A percentile compares a stretch with the other conserved stretches of the same genome.
Evolutionary conservation across 1,140 invertebrate genomes (phyloP).

Genomic region (Drosophila arawakana): DNA sequence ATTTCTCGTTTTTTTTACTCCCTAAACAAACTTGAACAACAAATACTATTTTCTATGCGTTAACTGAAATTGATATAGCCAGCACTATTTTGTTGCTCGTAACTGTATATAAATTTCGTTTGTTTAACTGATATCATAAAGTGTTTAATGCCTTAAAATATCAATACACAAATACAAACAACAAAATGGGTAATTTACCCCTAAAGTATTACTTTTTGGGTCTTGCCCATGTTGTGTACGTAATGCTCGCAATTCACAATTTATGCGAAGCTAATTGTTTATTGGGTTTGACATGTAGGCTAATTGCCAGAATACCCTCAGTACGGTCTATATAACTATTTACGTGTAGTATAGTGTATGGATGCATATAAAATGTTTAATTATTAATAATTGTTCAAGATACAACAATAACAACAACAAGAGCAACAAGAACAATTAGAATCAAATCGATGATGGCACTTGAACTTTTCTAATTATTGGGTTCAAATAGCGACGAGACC

Average conservation of each 20-base stretch:
- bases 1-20: too few relatives aligned
- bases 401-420: neutral
- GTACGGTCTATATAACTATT: neutral
- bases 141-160: conserved; percentile 8
- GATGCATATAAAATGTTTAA: neutral
- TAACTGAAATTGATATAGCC: too few relatives aligned
- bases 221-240: neutral
- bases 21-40: too few relatives aligned
- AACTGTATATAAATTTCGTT: neutral
- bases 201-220: neutral
- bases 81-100: too few relatives aligned
- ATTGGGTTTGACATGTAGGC: conserved; percentile 14
- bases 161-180: conserved; percentile 1
- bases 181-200: neutral
- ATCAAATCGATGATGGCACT: conserved; percentile 65
- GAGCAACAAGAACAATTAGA: conserved; percentile 41
- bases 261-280: conserved; percentile 20
- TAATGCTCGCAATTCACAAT: neutral
- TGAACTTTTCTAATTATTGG: conserved; percentile 67
- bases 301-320: conserved; percentile 12
- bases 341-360: neutral
- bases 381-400: neutral
- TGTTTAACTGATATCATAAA: conserved; percentile 1
- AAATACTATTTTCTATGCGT: too few relatives aligned
- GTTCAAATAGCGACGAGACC: conserved; percentile 25